Evolutionary conservation across 2,797 vertebrate species (phyloP).

Genomic region (Dallia pectoralis): DNA sequence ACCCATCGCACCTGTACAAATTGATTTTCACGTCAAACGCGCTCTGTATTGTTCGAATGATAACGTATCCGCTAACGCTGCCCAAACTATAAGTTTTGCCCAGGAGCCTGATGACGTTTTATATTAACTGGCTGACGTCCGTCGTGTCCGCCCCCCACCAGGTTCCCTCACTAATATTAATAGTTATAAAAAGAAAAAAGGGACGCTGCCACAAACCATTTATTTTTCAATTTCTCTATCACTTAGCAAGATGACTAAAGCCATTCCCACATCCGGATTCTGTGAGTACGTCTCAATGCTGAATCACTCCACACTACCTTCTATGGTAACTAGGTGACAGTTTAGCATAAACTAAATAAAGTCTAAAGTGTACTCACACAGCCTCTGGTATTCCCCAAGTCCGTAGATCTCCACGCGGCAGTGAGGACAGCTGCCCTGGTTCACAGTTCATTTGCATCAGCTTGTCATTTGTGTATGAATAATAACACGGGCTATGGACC

Average conservation of each 20-base stretch:
- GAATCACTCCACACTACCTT: not conserved
- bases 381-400: constrained; percentile 18
- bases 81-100: too few species aligned
- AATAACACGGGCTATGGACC: constrained; percentile 13
- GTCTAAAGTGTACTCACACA: not conserved
- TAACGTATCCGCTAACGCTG: too few species aligned
- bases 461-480: constrained; percentile 27
- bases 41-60: too few species aligned
- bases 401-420: constrained; percentile 11
- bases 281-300: not conserved
- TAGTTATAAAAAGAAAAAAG: not conserved
- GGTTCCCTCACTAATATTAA: too few species aligned
- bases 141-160: too few species aligned
- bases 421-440: constrained; percentile 18
- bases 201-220: not conserved
- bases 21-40: too few species aligned
- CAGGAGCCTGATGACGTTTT: too few species aligned
- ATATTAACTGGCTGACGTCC: too few species aligned
- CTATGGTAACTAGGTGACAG: not conserved
- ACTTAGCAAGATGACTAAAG: not conserved
- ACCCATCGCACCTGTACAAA: too few species aligned
- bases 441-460: constrained; percentile 29
- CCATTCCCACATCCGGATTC: not conserved
- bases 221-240: not conserved
- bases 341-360: not conserved